Evolutionary conservation across 2,797 vertebrate genomes (phyloP).

Genomic region (Anguilla megastoma): DNA sequence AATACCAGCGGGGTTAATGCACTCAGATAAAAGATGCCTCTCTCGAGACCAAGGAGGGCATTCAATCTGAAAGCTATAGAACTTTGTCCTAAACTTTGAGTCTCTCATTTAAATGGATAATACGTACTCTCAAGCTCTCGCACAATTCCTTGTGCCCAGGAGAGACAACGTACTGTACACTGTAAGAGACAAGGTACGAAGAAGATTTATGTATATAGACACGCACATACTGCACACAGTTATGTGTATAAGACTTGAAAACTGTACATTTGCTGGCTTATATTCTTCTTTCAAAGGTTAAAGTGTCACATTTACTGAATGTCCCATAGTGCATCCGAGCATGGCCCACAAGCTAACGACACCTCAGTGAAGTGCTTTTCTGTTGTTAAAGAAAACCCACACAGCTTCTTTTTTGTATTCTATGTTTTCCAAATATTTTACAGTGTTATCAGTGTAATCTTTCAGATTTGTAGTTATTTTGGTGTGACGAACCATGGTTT

Average conservation of each 20-base stretch:
- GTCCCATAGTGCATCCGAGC: neutral
- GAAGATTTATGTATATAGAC: neutral
- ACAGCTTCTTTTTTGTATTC: neutral
- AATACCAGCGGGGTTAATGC: neutral
- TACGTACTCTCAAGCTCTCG: neutral
- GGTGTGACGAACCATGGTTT: no score
- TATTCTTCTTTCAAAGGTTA: neutral
- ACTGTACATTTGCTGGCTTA: neutral
- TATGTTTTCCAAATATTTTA: neutral
- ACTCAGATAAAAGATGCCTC: constrained; percentile 13
- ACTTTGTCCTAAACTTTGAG: constrained; percentile 4
- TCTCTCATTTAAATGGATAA: neutral
- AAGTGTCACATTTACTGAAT: neutral
- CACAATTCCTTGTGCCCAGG: neutral
- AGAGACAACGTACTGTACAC: neutral
- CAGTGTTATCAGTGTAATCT: no score
- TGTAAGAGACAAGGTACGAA: neutral
- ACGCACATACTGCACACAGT: neutral
- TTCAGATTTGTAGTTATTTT: no score
- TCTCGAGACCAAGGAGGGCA: neutral
- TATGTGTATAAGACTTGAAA: neutral
- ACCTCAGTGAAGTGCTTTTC: neutral
- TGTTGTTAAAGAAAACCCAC: constrained; percentile 22
- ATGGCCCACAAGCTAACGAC: neutral
- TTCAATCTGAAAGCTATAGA: constrained; percentile 8